Conservation (phyloP, 2,888 invertebrate species). For the Nipponacmea schrenckii region DNA sequence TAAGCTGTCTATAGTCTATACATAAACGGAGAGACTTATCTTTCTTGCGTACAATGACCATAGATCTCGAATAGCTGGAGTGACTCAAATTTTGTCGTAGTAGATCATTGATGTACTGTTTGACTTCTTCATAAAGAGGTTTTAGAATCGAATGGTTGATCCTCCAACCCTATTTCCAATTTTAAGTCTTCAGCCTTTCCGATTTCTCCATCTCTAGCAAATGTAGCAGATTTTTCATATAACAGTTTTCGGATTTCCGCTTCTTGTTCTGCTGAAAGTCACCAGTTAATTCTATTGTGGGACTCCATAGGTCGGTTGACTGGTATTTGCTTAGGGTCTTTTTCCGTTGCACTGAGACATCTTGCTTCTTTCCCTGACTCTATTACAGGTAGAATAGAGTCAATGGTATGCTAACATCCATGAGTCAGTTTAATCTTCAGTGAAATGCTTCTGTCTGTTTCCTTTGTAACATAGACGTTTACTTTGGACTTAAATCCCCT, state of each 20-base stretch:
- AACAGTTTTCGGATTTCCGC: slow-evolving; percentile 21
- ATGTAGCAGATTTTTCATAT: slow-evolving; percentile 27
- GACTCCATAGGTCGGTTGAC: too few relatives aligned
- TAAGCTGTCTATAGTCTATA: slow-evolving; percentile 26
- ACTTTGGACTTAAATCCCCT: too few relatives aligned
- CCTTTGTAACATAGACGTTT: too few relatives aligned
- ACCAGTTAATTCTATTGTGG: slow-evolving; percentile 22
- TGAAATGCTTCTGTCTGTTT: too few relatives aligned
- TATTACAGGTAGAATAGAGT: too few relatives aligned
- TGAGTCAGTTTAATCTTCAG: too few relatives aligned
- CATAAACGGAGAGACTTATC: slow-evolving; percentile 27
- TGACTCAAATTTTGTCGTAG: slow-evolving; percentile 26
- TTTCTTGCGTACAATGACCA: slow-evolving; percentile 28
- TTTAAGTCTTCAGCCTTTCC: slow-evolving; percentile 28
- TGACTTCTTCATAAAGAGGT: slow-evolving; percentile 37
- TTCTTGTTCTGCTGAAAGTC: slow-evolving; percentile 22
- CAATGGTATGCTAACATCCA: too few relatives aligned
- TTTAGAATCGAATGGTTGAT: slow-evolving; percentile 30
- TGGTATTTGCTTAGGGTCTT: too few relatives aligned
- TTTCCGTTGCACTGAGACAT: too few relatives aligned
- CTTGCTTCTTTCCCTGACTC: too few relatives aligned
- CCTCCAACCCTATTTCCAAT: slow-evolving; percentile 30
- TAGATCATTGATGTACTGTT: slow-evolving; percentile 35
- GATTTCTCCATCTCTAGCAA: slow-evolving; percentile 34
- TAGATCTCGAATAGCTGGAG: slow-evolving; percentile 24